Evolutionary conservation across 2,888 invertebrate genomes (phyloP).

Genomic region (Drosophila mimica): DNA sequence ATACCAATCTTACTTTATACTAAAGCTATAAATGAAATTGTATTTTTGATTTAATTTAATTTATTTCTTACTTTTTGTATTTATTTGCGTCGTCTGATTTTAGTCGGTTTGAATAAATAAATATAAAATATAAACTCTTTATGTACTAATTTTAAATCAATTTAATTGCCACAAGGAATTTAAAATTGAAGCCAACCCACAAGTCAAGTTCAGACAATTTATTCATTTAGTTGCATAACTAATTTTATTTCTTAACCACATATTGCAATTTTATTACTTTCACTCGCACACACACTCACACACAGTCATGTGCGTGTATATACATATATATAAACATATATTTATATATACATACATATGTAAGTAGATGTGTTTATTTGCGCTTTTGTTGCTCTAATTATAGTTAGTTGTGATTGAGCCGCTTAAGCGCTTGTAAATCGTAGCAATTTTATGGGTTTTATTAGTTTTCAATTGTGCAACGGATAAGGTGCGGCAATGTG

Average conservation of each 20-base stretch:
- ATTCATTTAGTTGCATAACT: slow-evolving; percentile 7
- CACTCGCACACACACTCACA: not conserved
- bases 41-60: not conserved
- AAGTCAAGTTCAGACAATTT: not conserved
- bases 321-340: too few species aligned
- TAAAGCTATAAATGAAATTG: not conserved
- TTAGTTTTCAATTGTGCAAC: slow-evolving; percentile 36
- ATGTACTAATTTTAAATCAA: not conserved
- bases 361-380: not conserved
- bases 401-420: slow-evolving; percentile 15
- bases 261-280: not conserved
- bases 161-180: not conserved
- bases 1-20: too few species aligned
- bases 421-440: slow-evolving; percentile 38
- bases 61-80: not conserved
- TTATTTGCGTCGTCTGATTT: not conserved
- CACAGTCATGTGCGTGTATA: not conserved
- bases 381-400: slow-evolving; percentile 14
- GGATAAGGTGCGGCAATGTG: slow-evolving; percentile 27
- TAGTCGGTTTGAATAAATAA: too few species aligned
- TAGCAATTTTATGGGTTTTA: slow-evolving; percentile 40
- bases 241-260: not conserved
- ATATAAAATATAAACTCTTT: too few species aligned
- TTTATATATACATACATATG: not conserved
- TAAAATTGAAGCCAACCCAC: not conserved